A percentile compares a stretch with the other conserved stretches of the same genome.
phyloP scores from a whole-genome alignment of 2,113 vertebrate genomes.

The Myrmophylax atrothorax region DNA sequence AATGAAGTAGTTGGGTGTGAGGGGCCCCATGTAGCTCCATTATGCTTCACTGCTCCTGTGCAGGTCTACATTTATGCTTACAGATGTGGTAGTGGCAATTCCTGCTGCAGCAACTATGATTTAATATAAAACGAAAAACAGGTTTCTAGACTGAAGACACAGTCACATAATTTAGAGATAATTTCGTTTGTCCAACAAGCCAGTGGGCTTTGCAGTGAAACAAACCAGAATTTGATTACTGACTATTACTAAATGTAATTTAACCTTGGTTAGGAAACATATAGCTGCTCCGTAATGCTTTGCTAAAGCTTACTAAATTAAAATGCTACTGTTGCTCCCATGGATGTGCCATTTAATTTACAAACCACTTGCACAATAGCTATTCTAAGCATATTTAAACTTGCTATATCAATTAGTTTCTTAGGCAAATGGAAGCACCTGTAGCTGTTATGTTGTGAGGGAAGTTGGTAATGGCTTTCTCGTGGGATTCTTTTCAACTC shows the following conservation, averaged over 20 bases:
- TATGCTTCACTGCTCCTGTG: background rate
- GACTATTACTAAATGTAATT: conserved; percentile 14
- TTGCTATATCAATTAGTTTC: background rate
- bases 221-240: conserved; percentile 34
- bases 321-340: conserved; percentile 6
- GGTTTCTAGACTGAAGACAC: background rate
- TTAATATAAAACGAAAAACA: background rate
- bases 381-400: background rate
- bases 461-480: background rate
- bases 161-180: background rate
- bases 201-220: conserved; percentile 20
- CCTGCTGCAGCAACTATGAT: background rate
- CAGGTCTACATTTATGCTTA: background rate
- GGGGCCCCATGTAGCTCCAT: background rate
- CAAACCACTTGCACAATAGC: background rate
- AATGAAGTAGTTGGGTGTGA: background rate
- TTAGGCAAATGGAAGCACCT: background rate
- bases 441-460: background rate
- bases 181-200: background rate
- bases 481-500: background rate
- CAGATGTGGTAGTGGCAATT: background rate
- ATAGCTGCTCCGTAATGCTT: background rate
- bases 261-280: conserved; percentile 12
- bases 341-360: background rate
- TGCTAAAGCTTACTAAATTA: background rate